Evolutionary conservation across 2,888 invertebrate species (phyloP).

Genomic region (Elgonia sp.): DNA sequence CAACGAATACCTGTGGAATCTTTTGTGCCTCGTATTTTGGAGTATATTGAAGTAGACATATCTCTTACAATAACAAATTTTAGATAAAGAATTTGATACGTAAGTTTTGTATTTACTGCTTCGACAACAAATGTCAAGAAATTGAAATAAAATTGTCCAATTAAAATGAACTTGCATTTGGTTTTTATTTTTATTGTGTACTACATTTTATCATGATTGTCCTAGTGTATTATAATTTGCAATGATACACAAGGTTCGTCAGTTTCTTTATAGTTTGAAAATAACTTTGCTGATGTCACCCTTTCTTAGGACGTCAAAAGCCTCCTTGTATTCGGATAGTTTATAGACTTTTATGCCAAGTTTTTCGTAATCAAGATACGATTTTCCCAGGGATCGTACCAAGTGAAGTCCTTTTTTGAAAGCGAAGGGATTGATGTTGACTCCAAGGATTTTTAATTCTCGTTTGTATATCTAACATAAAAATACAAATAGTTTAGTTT

Average conservation of each 20-base stretch:
- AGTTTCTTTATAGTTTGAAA: slow-evolving; percentile 86
- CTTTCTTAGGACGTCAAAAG: slow-evolving; percentile 88
- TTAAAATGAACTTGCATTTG: background rate
- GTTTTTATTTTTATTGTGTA: background rate
- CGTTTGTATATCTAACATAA: slow-evolving; percentile 84
- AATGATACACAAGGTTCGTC: background rate
- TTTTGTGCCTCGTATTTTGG: slow-evolving; percentile 66
- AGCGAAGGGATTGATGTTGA: slow-evolving; percentile 90
- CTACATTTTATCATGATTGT: background rate
- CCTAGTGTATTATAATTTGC: background rate
- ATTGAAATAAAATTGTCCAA: slow-evolving; percentile 51
- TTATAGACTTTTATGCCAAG: slow-evolving; percentile 89
- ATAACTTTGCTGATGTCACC: slow-evolving; percentile 89
- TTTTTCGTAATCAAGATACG: slow-evolving; percentile 89
- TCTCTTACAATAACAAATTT: slow-evolving; percentile 31
- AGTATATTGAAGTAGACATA: slow-evolving; percentile 52
- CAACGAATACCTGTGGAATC: slow-evolving; percentile 59
- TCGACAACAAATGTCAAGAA: slow-evolving; percentile 35
- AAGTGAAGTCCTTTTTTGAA: slow-evolving; percentile 90
- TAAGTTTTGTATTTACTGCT: slow-evolving; percentile 65
- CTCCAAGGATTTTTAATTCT: slow-evolving; percentile 90
- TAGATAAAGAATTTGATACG: slow-evolving; percentile 48
- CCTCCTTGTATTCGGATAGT: slow-evolving; percentile 88
- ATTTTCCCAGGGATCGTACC: slow-evolving; percentile 89
- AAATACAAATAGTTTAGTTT: background rate